Base-by-base conservation (phyloP, 2,888 invertebrate species). In the Corbicula japonica region DNA sequence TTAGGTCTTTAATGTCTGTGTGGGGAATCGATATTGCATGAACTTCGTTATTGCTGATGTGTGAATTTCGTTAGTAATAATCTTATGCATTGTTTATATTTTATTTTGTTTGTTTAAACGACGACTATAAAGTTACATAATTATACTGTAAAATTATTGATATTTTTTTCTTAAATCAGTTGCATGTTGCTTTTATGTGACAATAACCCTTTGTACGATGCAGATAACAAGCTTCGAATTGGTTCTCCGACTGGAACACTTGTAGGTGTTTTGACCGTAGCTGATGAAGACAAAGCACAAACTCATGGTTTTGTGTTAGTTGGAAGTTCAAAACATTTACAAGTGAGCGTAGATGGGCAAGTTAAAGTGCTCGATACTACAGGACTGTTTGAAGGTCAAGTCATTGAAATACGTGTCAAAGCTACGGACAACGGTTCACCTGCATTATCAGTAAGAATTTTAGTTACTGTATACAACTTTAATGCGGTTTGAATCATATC, bases 271-370 rank as follows among this genome's bases (percentile, higher is more conserved):
- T 44, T 87, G 23, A 69, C 73, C 3, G 86, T 86, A 1, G 66
- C 52, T n/a, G 88, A 89, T 69, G 86, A 87, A 32, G 87, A 89
- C 62, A 52, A 2, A n/a, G 66, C 52, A 1, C 89, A 89, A 58
- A 61, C 50, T 12, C 85, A 86, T 35, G 65, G 62, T 6, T 86
- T 85, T 69, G 56, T 66, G 28, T 46, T 77, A 6, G 70, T 79
- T 23, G 79, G 83, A 46, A 34, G 50, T 10, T 70, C 58, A 0
- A 75, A 72, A 1, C 15, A 35, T 12, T 86, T 89, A 52, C 54
- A 44, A 38, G 63, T 89, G 15, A 70, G 38, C 23, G 28, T 46
- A 15, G 50, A 48, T 23, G 76, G 78, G 21, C 35, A 38, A 6
- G 66, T 89, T n/a, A 69, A 77, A 15, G 50, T 73, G 2, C 44